A percentile compares a stretch with the other conserved stretches of the same genome.
Conservation (phyloP, 2,113 vertebrate genomes). For the Ptyas mucosa region DNA sequence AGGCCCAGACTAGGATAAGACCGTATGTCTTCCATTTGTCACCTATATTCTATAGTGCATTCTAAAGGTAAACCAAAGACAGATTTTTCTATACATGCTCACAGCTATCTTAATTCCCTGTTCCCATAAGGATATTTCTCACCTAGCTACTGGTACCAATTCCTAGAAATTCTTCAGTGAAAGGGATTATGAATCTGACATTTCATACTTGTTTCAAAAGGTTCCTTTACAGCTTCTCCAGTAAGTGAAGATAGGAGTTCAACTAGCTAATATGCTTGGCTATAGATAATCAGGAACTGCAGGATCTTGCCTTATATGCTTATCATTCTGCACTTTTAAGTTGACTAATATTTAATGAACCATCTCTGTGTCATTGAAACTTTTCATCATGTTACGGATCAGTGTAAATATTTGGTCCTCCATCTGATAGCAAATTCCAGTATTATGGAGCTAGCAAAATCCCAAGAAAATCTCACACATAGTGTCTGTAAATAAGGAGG, state of each 20-base stretch:
- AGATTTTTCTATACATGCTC: not conserved
- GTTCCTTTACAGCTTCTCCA: not conserved
- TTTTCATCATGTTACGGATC: not conserved
- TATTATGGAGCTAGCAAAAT: not conserved
- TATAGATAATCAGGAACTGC: not conserved
- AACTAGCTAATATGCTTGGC: not conserved
- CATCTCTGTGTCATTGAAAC: not conserved
- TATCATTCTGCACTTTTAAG: not conserved
- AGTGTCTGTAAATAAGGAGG: not conserved
- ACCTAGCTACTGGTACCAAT: not conserved
- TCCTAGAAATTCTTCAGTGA: not conserved
- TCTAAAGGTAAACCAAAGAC: not conserved
- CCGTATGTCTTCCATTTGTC: not conserved
- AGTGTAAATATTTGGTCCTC: not conserved
- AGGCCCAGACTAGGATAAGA: not conserved
- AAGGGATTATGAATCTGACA: not conserved
- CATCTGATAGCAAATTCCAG: not conserved
- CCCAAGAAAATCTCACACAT: not conserved
- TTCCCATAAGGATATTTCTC: not conserved
- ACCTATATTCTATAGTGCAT: not conserved
- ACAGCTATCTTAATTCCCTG: not conserved
- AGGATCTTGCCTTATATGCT: not conserved
- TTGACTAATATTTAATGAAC: not conserved
- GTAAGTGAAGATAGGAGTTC: not conserved
- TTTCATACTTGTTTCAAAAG: not conserved